phyloP scores from a whole-genome alignment of 2,888 invertebrate species.

The Platycheirus albimanus region DNA sequence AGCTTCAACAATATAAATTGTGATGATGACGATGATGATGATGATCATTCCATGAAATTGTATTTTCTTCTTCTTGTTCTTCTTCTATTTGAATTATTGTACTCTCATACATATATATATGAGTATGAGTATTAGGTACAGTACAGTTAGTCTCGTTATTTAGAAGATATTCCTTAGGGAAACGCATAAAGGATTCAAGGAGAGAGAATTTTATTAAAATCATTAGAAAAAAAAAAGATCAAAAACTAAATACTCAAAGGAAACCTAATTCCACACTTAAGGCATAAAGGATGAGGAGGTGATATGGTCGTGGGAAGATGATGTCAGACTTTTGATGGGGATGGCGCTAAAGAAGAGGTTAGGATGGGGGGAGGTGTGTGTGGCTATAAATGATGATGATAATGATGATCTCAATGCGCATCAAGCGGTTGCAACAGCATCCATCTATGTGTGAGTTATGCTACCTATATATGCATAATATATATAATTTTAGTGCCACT shows the following conservation, averaged over 20 bases:
- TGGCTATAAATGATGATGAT: constrained; percentile 25
- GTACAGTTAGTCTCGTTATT: constrained; percentile 9
- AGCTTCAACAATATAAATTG: constrained; percentile 19
- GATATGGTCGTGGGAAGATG: neutral
- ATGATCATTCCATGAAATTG: constrained; percentile 13
- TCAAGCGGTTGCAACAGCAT: constrained; percentile 4
- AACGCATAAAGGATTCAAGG: constrained; percentile 41
- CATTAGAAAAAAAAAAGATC: constrained; percentile 2
- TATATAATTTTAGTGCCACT: constrained; percentile 29
- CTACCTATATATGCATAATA: neutral
- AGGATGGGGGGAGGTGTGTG: neutral
- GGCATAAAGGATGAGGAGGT: constrained; percentile 36
- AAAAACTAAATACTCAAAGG: constrained; percentile 45
- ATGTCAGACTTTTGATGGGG: neutral
- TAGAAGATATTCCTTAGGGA: constrained; percentile 40
- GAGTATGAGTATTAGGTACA: too few species aligned
- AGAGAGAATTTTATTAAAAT: neutral
- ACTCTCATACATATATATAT: too few species aligned
- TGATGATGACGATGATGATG: constrained; percentile 5
- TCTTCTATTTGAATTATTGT: neutral
- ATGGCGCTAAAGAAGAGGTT: too few species aligned
- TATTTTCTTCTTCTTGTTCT: constrained; percentile 30
- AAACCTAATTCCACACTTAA: constrained; percentile 52
- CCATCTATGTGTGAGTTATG: neutral
- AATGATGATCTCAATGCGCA: constrained; percentile 56